phyloP scores from a whole-genome alignment of 2,113 vertebrate genomes.

The Lontra canadensis region DNA sequence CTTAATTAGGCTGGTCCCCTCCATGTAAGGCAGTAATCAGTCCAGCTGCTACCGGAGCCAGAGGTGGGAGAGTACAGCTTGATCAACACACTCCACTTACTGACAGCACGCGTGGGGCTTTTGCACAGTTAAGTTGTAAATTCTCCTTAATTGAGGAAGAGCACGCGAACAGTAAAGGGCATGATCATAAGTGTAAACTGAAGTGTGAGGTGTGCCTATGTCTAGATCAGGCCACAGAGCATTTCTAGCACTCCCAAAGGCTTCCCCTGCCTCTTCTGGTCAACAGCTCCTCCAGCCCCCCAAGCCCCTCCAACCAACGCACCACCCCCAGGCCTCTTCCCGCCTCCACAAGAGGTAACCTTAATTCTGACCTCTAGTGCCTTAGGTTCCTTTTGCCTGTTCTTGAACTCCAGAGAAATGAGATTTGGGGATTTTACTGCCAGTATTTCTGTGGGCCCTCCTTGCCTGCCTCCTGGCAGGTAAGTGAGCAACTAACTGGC shows the following conservation, averaged over 20 bases:
- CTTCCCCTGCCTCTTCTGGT: neutral
- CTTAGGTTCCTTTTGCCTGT: neutral
- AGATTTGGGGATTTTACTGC: neutral
- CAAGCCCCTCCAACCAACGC: too few species aligned
- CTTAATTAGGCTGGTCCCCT: neutral
- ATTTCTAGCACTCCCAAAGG: neutral
- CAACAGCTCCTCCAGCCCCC: neutral
- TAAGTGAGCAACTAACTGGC: too few species aligned
- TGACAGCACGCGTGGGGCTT: neutral
- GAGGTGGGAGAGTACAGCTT: neutral
- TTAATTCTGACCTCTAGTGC: neutral
- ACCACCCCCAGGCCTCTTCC: accelerated
- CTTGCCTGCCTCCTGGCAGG: neutral
- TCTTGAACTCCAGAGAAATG: neutral
- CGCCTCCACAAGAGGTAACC: neutral
- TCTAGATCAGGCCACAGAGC: neutral
- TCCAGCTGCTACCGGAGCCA: neutral
- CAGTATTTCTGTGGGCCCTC: neutral
- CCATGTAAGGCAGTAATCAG: too few species aligned
- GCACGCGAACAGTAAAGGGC: neutral
- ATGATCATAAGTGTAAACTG: accelerated
- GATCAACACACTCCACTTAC: neutral
- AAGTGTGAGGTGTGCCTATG: accelerated
- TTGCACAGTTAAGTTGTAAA: neutral
- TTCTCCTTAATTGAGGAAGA: neutral